Evolutionary conservation across 2,797 vertebrate genomes (phyloP).

Genomic region (Petrocephalus sullivani): DNA sequence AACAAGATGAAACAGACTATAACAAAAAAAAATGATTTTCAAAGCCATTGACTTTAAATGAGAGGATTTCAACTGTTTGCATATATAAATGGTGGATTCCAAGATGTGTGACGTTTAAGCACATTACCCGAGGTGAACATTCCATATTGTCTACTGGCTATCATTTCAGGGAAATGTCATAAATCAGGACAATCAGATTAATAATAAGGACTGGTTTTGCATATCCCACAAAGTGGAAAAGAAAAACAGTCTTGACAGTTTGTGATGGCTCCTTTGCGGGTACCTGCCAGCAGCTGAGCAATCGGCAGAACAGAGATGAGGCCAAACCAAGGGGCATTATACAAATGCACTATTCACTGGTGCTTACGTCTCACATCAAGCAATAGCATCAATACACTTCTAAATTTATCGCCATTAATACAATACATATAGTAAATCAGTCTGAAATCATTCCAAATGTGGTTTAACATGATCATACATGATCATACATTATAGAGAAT

Average conservation of each 20-base stretch:
- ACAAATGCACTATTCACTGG: background rate
- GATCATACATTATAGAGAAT: background rate
- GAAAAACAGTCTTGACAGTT: constrained; percentile 55
- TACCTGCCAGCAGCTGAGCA: constrained; percentile 54
- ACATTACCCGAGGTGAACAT: constrained; percentile 30
- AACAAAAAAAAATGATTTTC: background rate
- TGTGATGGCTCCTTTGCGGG: constrained; percentile 61
- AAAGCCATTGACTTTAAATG: background rate
- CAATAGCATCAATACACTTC: background rate
- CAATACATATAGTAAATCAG: background rate
- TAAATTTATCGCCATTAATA: background rate
- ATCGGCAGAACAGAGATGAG: constrained; percentile 52
- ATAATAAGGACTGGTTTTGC: constrained; percentile 60
- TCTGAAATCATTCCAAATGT: background rate
- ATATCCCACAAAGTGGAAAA: constrained; percentile 62
- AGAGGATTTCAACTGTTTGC: background rate
- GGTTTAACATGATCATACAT: background rate
- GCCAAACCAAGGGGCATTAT: constrained; percentile 36
- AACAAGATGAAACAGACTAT: background rate
- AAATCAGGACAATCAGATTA: constrained; percentile 59
- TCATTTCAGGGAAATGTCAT: constrained; percentile 44
- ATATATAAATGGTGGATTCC: background rate
- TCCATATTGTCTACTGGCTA: constrained; percentile 40
- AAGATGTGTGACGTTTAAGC: background rate
- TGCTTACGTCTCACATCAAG: background rate